Conservation (phyloP, 2,113 vertebrate species). For the Mastomys coucha region DNA sequence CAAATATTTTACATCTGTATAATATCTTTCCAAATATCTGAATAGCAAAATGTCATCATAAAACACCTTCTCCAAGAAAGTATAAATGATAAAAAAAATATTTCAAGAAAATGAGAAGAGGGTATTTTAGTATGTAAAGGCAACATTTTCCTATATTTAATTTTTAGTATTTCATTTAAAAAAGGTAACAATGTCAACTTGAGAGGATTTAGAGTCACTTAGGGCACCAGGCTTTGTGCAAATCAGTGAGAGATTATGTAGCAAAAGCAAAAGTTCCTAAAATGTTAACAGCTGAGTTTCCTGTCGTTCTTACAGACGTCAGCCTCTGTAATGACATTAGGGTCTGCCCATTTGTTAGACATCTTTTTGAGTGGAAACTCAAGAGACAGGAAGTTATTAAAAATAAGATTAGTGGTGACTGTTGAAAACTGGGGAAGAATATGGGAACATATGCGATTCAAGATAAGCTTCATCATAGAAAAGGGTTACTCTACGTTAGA, state of each 20-base stretch:
- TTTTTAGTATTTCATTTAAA: constrained; percentile 58
- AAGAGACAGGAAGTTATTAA: background rate
- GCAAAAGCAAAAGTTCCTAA: background rate
- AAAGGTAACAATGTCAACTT: background rate
- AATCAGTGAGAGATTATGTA: background rate
- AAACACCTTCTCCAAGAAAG: constrained; percentile 71
- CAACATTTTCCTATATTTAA: constrained; percentile 71
- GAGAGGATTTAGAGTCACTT: background rate
- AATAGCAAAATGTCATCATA: constrained; percentile 78
- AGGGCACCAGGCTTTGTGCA: background rate
- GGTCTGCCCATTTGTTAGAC: background rate
- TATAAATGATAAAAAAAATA: constrained; percentile 75
- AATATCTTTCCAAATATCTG: constrained; percentile 73
- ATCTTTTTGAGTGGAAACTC: background rate
- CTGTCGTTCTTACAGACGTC: background rate
- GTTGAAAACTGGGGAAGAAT: background rate
- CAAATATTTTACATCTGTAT: constrained; percentile 63
- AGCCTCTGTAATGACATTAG: background rate
- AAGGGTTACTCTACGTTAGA: background rate
- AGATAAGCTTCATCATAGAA: background rate
- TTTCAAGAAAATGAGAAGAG: constrained; percentile 72
- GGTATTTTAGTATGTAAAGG: constrained; percentile 73
- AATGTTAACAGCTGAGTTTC: background rate
- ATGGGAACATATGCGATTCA: background rate
- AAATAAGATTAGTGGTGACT: background rate